Percentiles rank a stretch among this genome's conserved stretches.
Evolutionary conservation across 2,888 invertebrate genomes (phyloP).

Genomic region (Coleophora deauratella): DNA sequence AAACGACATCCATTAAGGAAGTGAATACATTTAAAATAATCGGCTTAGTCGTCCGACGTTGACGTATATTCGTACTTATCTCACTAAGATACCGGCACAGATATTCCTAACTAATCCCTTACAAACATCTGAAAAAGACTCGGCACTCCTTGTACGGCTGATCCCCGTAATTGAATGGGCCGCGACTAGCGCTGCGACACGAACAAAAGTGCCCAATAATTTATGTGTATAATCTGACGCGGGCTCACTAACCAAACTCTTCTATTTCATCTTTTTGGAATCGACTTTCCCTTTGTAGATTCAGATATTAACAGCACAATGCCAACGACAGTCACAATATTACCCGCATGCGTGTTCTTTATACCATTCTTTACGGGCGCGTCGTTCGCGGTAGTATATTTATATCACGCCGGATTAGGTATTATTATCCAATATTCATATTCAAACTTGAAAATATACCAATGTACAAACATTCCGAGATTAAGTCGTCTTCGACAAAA

Average conservation of each 20-base stretch:
- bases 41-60: conserved; percentile 73
- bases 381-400: conserved; percentile 32
- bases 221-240: conserved; percentile 73
- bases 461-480: conserved; percentile 32
- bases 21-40: conserved; percentile 75
- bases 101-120: conserved; percentile 70
- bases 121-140: conserved; percentile 71
- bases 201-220: conserved; percentile 72
- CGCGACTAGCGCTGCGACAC: conserved; percentile 55
- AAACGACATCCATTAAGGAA: conserved; percentile 74
- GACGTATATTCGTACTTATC: conserved; percentile 75
- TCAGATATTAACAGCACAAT: conserved; percentile 57
- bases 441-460: conserved; percentile 26
- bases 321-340: conserved; percentile 62
- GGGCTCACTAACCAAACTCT: conserved; percentile 37
- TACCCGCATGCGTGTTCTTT: conserved; percentile 44
- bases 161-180: conserved; percentile 66
- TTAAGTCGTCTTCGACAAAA: conserved; percentile 36
- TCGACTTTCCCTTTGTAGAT: conserved; percentile 51
- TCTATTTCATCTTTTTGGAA: conserved; percentile 54
- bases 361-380: conserved; percentile 48
- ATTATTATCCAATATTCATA: conserved; percentile 23
- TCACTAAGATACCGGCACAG: conserved; percentile 71
- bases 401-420: conserved; percentile 38
- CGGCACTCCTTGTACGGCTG: conserved; percentile 65